A percentile compares a stretch with the other conserved stretches of the same genome.
phyloP scores from a whole-genome alignment of 1,140 invertebrate genomes.

The Holcopasites calliopsidis region DNA sequence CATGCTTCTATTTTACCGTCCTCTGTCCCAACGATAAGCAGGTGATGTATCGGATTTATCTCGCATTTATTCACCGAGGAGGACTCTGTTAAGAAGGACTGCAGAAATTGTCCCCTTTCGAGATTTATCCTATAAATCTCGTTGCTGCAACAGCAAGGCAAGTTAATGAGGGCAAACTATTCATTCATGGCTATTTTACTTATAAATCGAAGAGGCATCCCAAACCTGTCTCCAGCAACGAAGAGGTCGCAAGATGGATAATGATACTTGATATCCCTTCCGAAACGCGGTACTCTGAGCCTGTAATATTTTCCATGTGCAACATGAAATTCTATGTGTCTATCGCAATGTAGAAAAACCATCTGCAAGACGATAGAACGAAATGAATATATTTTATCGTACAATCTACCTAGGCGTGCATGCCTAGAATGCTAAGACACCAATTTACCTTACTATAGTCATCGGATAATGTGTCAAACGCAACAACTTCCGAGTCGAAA shows the following conservation, averaged over 20 bases:
- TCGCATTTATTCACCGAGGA: conserved; percentile 91
- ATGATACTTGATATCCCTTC: conserved; percentile 96
- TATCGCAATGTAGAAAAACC: conserved; percentile 90
- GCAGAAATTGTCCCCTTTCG: conserved; percentile 96
- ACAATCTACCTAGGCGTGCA: background rate
- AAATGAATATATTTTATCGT: background rate
- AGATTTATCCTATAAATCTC: conserved; percentile 98
- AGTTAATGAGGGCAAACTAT: conserved; percentile 73
- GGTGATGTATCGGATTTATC: conserved; percentile 93
- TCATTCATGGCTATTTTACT: conserved; percentile 68
- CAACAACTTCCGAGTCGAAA: conserved; percentile 96
- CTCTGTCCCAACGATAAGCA: conserved; percentile 93
- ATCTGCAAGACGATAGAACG: conserved; percentile 80
- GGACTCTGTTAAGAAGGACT: conserved; percentile 88
- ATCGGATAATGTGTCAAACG: conserved; percentile 92
- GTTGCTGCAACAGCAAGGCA: conserved; percentile 80
- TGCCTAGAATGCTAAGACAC: conserved; percentile 31
- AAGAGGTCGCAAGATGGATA: conserved; percentile 94
- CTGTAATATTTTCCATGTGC: conserved; percentile 95
- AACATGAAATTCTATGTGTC: conserved; percentile 97
- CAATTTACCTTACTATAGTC: conserved; percentile 91
- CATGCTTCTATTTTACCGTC: conserved; percentile 97
- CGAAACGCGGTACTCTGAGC: conserved; percentile 96
- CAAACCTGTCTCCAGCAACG: conserved; percentile 90
- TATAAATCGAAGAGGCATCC: background rate